Conservation (phyloP, 1,140 invertebrate genomes). For the Mya arenaria region DNA sequence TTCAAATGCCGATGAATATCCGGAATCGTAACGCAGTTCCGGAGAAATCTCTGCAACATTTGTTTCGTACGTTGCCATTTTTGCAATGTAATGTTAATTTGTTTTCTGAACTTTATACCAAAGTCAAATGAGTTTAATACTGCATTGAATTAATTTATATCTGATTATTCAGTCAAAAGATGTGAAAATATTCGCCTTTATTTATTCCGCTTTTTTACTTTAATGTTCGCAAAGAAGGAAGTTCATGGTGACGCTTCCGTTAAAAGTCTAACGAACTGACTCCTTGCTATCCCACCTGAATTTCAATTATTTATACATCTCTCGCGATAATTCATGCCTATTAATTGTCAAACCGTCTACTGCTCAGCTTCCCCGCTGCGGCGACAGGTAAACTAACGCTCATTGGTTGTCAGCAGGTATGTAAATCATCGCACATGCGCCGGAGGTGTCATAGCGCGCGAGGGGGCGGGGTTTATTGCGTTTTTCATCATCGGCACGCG, state of each 20-base stretch:
- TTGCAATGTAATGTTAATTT: background rate
- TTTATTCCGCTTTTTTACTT: background rate
- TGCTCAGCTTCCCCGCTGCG: constrained; percentile 5
- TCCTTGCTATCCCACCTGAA: background rate
- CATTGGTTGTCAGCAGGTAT: constrained; percentile 29
- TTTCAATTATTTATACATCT: constrained; percentile 26
- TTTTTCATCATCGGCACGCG: too few species aligned
- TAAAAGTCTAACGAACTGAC: background rate
- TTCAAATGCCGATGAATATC: constrained; percentile 6
- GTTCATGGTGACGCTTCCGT: background rate
- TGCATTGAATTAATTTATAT: background rate
- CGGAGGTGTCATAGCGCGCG: constrained; percentile 54
- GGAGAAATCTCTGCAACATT: constrained; percentile 6
- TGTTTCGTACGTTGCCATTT: constrained; percentile 15
- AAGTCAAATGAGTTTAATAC: background rate
- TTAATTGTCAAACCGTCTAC: background rate
- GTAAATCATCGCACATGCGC: constrained; percentile 56
- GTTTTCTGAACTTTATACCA: background rate
- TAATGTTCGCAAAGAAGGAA: background rate
- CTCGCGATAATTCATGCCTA: background rate
- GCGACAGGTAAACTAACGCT: constrained; percentile 39
- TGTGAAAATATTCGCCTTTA: background rate
- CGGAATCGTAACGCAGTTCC: constrained; percentile 47
- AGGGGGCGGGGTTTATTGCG: constrained; percentile 38
- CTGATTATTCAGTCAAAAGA: background rate